Evolutionary conservation across 2,888 invertebrate species (phyloP), one percentile per base, ranked within the genome.

Genomic region (Apodemia zela): DNA sequence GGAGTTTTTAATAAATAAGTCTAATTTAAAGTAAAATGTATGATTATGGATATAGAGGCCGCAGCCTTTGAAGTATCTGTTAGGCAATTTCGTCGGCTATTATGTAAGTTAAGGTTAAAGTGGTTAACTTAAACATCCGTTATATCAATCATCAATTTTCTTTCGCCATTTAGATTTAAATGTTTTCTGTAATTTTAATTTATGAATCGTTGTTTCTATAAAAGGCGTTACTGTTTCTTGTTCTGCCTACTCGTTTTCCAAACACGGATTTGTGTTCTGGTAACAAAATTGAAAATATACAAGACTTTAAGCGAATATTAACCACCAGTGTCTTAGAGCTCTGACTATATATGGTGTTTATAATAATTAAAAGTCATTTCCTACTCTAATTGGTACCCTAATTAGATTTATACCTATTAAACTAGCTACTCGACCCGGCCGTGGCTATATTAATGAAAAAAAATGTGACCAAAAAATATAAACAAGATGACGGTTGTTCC

Each of bases 1-100:
- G 63, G 66, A 69, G 69, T 66, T 63, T 67, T 63, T 66, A 63
- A 45, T 63, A 45, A 45, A 65, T 47, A 63, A 35, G 49, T 45
- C 49, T 42, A 45, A 59, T 58, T 29, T 18, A 45, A 54, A 54
- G 54, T 54, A 54, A 42, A 54, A 54, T 54, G 54, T 54, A 13
- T 18, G 13, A 18, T 18, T 51, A 18, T 21, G 13, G 11, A 54
- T 25, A 13, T 54, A 54, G 2, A 54, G 54, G 54, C 54, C 54
- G 25, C 21, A 54, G 54, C 25, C 54, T 54, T 54, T 54, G 4
- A 25, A 21, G 54, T 54, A 25, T 49, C 49, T 25, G 25, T 54
- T 54, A 25, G 25, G 54, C 54, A 54, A 54, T 54, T 25, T 21
- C n/a, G 54, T 54, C 25, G 54, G 54, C 54, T 54, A 54, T 54